Base-by-base conservation (phyloP, 2,797 vertebrate genomes). In the Morelia viridis region DNA sequence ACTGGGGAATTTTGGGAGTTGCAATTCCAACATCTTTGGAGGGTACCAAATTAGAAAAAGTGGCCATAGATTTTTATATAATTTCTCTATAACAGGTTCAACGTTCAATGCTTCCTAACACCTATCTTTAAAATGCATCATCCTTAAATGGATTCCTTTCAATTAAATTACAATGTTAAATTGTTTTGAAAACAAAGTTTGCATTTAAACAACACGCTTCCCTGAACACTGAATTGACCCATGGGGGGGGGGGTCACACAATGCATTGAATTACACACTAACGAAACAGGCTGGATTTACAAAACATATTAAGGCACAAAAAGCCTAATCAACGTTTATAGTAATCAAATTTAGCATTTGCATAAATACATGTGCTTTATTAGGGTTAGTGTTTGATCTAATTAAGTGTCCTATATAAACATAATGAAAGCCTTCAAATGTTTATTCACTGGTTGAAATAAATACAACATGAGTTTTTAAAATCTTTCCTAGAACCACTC, bases 401-500 rank as follows among this genome's bases (percentile, higher is more conserved):
- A 76, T 9, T 76, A 76, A 76, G 41, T 24, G 71, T 80, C 24
- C 35, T 41, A 46, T 46, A 46, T 46, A 80, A 80, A 80, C 22
- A 24, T 19, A 46, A 11, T 24, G 24, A 80, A 80, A 41, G 31
- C 11, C 24, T 91, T 41, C 4, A 91, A 5, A 28, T 13, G 35
- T 85, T 46, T 60, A 76, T 60, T 58, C 53, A 58, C 5, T 1
- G 41, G 17, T 22, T 65, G 64, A 12, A n/a, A 46, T 41, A 64
- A 56, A 53, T 53, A 68, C 57, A 93, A 10, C 0, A n/a, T 46
- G 83, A n/a, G 6, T 85, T 86, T 91, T 2, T 57, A 86, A 88
- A 94, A 91, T 28, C 46, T 71, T 26, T 13, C 60, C 76, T 89
- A 0, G 3, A 6, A 96, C 46, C 26, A 85, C 61, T 58, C 11